phyloP scores from a whole-genome alignment of 2,888 invertebrate species.

The Chaitophorus viminalis region DNA sequence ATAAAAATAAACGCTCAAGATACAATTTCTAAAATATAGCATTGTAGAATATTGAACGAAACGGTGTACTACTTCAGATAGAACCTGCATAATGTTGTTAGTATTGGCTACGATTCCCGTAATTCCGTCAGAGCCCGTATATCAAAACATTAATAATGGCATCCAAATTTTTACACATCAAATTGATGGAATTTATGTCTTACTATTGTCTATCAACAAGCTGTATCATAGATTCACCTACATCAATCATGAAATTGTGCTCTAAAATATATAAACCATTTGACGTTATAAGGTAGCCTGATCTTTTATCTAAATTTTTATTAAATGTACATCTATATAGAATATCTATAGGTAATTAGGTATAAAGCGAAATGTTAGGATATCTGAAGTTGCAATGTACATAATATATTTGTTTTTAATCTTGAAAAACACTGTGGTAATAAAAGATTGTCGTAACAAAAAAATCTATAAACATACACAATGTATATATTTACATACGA shows the following conservation, averaged over 20 bases:
- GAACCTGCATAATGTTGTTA: neutral
- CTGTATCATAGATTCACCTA: too few species aligned
- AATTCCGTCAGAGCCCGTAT: neutral
- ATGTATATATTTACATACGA: neutral
- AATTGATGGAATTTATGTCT: neutral
- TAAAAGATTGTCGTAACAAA: neutral
- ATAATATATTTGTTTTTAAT: neutral
- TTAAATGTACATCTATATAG: too few species aligned
- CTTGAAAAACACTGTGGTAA: neutral
- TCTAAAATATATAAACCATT: too few species aligned
- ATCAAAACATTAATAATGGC: neutral
- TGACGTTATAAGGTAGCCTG: too few species aligned
- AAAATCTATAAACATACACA: neutral
- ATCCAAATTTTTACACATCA: neutral
- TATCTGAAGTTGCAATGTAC: neutral
- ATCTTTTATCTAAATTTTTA: too few species aligned
- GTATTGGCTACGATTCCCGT: neutral
- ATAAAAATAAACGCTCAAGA: neutral
- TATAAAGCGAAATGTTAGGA: too few species aligned
- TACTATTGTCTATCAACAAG: neutral
- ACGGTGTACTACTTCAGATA: neutral
- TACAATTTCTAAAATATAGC: neutral
- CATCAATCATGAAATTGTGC: too few species aligned
- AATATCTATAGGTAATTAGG: too few species aligned
- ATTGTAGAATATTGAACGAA: neutral